phyloP scores from a whole-genome alignment of 1,140 invertebrate species.

The Adoxophyes honmai region DNA sequence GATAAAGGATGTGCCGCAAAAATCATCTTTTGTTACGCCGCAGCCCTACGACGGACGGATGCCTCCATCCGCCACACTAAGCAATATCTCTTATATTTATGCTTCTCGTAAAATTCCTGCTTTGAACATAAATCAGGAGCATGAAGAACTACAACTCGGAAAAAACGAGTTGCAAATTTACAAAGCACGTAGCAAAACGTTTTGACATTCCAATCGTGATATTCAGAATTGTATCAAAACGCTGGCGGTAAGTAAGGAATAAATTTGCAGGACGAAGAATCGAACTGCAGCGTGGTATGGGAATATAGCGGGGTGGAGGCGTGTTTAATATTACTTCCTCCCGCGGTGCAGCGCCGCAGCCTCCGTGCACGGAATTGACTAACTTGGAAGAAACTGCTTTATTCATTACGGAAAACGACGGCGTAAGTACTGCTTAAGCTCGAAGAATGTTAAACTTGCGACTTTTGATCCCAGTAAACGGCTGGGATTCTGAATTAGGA shows the following conservation, averaged over 20 bases:
- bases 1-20: conserved; percentile 25
- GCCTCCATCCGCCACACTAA: neutral
- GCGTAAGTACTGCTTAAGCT: neutral
- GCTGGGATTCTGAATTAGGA: neutral
- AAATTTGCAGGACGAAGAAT: conserved; percentile 8
- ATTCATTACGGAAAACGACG: conserved; percentile 7
- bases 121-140: neutral
- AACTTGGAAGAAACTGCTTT: conserved; percentile 9
- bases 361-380: conserved; percentile 4
- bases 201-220: conserved; percentile 14
- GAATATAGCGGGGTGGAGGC: neutral
- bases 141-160: no score
- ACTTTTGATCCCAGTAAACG: conserved; percentile 3
- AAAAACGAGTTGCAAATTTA: conserved; percentile 9
- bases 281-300: neutral
- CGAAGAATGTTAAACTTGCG: conserved; percentile 11
- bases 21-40: conserved; percentile 20
- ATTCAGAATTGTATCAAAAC: conserved; percentile 13
- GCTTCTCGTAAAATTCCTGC: conserved; percentile 2
- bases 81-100: neutral
- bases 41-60: neutral
- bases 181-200: conserved; percentile 8
- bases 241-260: neutral
- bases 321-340: neutral
- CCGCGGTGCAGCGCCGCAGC: neutral